phyloP scores from a whole-genome alignment of 2,113 vertebrate genomes.

The Corynorhinus townsendii region DNA sequence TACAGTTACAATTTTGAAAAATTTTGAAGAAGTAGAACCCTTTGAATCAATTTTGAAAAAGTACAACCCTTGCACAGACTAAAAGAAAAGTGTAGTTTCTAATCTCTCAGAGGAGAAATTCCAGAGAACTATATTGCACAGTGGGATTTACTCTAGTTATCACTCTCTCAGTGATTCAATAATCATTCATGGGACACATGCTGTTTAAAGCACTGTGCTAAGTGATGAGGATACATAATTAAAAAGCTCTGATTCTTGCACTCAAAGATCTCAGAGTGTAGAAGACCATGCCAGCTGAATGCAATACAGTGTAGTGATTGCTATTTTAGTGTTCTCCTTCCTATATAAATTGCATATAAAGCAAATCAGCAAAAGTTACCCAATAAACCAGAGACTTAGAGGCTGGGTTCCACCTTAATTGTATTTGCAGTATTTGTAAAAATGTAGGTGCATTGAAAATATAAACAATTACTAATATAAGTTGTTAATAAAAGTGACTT shows the following conservation, averaged over 20 bases:
- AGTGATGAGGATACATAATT: constrained; percentile 25
- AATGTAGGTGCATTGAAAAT: not conserved
- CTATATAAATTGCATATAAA: not conserved
- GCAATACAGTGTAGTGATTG: not conserved
- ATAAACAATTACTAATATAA: not conserved
- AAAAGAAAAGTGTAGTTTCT: not conserved
- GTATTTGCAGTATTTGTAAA: not conserved
- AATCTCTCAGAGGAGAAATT: not conserved
- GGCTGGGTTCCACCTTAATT: not conserved
- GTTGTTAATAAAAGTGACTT: not conserved
- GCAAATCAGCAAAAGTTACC: not conserved
- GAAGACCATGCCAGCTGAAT: not conserved
- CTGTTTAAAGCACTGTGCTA: constrained; percentile 8
- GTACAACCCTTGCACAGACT: not conserved
- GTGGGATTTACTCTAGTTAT: not conserved
- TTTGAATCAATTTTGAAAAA: not conserved
- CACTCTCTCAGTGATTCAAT: constrained; percentile 29
- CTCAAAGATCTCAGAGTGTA: constrained; percentile 30
- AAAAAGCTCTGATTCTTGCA: constrained; percentile 40
- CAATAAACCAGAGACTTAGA: not conserved
- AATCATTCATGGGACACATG: not conserved
- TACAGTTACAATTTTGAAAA: not conserved
- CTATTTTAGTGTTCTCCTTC: not conserved
- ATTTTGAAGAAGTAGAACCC: not conserved
- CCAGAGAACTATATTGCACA: not conserved